Base-by-base conservation (phyloP, 2,888 invertebrate genomes). In the Lochmaea crataegi region DNA sequence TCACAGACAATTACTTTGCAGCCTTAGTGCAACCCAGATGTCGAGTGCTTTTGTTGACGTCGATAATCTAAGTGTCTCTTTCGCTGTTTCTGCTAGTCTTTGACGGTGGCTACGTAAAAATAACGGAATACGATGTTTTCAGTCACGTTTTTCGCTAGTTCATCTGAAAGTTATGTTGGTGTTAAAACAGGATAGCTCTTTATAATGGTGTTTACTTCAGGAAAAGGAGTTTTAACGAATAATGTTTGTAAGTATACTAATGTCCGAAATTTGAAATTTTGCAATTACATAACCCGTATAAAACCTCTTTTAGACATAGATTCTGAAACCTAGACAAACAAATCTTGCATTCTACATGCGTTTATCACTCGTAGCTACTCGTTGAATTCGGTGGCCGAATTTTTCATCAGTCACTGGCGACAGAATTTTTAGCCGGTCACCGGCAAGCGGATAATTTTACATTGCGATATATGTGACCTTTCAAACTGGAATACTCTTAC, bases 11-110 rank as follows among this genome's bases (percentile, higher is more conserved):
- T 69, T 64, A 64, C 69, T 69, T 63, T 69, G 69, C 69, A 63
- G 56, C 64, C 69, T 64, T 67, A 67, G 63, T 63, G 69, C 69
- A 69, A 69, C 69, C 67, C 69, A 64, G 69, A 69, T 63, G 69
- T 63, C 56, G 69, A 69, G 48, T 53, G 69, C 69, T 56, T 63
- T 69, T 69, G 69, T 69, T 63, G 26, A 7, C 63, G 63, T 51
- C 69, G 61, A 68, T 61, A 63, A 69, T 69, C 67, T 57, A 60
- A 69, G 69, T 69, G 69, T 69, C 63, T 42, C 56, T 42, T 68
- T 60, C 26, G 42, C 14, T 68, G 53, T n/a, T 63, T 51, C 38
- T 68, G 10, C 51, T 38, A 53, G 38, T 63, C 64, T 63, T 68
- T 67, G 67, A 67, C 18, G 26, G 16, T 22, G 32, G n/a, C 32